A percentile compares a stretch with the other conserved stretches of the same genome.
Conservation (phyloP, 37 sponge, comb jelly and placozoan genomes). For the Hexactinellida sp. region DNA sequence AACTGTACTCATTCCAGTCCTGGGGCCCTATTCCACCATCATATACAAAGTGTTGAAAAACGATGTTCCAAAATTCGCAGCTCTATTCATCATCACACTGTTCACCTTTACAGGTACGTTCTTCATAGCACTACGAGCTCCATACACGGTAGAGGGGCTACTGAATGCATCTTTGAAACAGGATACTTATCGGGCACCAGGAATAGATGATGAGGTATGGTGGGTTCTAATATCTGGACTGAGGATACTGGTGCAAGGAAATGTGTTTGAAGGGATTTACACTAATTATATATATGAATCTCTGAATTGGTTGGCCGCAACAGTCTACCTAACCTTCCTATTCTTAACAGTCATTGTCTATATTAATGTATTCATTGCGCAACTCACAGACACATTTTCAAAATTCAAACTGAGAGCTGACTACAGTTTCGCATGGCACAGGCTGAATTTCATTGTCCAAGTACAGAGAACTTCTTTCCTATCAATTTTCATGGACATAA, state of each 20-base stretch:
- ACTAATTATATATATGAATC: not conserved
- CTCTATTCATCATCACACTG: not conserved
- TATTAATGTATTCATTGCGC: conserved; percentile 2
- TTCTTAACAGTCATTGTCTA: not conserved
- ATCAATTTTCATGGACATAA: not conserved
- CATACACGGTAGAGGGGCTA: not conserved
- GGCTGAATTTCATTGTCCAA: not conserved
- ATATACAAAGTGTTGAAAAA: not conserved
- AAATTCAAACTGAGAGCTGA: not conserved
- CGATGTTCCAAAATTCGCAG: not conserved
- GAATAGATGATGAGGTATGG: not conserved
- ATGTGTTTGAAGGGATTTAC: not conserved
- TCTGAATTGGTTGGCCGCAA: not conserved
- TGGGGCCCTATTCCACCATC: not conserved
- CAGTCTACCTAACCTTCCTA: not conserved
- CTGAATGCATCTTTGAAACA: not conserved
- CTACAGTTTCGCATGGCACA: not conserved
- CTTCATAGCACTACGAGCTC: not conserved
- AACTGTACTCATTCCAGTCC: not conserved
- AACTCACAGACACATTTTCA: not conserved
- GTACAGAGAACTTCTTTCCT: not conserved
- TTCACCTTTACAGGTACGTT: not conserved
- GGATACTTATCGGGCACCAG: not conserved
- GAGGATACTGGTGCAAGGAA: not conserved
- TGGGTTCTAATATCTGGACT: not conserved